Conservation (phyloP, 2,888 invertebrate species). For the Listrodromus nycthemerus region DNA sequence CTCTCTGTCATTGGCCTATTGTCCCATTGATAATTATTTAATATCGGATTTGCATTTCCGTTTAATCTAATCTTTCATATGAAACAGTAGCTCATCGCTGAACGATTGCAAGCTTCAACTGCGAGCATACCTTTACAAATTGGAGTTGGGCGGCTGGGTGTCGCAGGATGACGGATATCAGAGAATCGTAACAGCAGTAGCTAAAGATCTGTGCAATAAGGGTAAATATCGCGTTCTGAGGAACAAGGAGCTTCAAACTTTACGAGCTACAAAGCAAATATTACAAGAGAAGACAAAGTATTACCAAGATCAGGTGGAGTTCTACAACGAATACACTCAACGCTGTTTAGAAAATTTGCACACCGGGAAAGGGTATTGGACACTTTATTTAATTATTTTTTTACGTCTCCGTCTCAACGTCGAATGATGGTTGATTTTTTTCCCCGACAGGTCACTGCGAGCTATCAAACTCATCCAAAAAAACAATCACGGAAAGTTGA, state of each 20-base stretch:
- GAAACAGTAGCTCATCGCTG: slow-evolving; percentile 82
- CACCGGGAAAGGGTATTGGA: slow-evolving; percentile 87
- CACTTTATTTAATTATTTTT: background rate
- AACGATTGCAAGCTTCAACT: slow-evolving; percentile 87
- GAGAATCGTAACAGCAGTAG: slow-evolving; percentile 89
- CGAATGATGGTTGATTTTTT: background rate
- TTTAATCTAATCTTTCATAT: slow-evolving; percentile 1
- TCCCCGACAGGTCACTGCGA: slow-evolving; percentile 86
- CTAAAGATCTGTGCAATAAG: slow-evolving; percentile 89
- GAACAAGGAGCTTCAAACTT: slow-evolving; percentile 87
- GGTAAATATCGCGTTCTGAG: slow-evolving; percentile 88
- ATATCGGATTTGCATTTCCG: background rate
- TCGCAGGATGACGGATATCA: slow-evolving; percentile 89
- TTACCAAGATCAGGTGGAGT: slow-evolving; percentile 91
- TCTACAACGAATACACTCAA: slow-evolving; percentile 91
- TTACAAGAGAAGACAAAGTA: slow-evolving; percentile 89
- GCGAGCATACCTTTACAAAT: slow-evolving; percentile 86
- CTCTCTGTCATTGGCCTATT: too few relatives aligned
- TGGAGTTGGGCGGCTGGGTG: slow-evolving; percentile 89
- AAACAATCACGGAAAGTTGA: slow-evolving; percentile 84
- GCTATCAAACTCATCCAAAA: slow-evolving; percentile 83
- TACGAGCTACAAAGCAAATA: slow-evolving; percentile 88
- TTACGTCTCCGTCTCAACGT: background rate
- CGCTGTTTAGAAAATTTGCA: slow-evolving; percentile 91
- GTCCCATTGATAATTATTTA: background rate